Percentiles rank a stretch among this genome's conserved stretches.
phyloP scores from a whole-genome alignment of 1,140 invertebrate species.

The Tachypleus tridentatus region DNA sequence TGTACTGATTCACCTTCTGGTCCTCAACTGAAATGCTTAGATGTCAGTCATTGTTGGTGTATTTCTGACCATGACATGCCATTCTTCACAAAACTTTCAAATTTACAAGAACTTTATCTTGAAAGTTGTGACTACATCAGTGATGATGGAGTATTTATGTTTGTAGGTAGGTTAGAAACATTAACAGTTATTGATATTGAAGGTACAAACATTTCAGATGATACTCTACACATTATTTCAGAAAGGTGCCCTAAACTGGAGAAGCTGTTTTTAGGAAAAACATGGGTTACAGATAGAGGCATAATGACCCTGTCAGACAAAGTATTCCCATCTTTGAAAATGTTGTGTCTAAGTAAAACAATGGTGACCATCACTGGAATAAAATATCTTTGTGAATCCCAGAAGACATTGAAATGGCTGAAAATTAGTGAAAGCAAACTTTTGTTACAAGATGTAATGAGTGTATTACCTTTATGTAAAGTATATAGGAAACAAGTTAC shows the following conservation, averaged over 20 bases:
- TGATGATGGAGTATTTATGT: conserved; percentile 7
- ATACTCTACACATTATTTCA: conserved; percentile 4
- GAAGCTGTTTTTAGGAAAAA: conserved; percentile 15
- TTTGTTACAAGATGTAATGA: too few relatives aligned
- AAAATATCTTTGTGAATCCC: too few relatives aligned
- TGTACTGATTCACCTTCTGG: conserved; percentile 11
- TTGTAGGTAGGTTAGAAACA: conserved; percentile 5
- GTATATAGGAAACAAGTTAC: too few relatives aligned
- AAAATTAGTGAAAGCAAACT: too few relatives aligned
- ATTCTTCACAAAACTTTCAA: conserved; percentile 13
- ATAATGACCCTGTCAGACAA: too few relatives aligned
- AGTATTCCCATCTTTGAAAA: too few relatives aligned
- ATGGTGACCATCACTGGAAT: too few relatives aligned
- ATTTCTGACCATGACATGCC: conserved; percentile 16
- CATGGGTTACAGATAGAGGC: conserved; percentile 1
- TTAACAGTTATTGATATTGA: conserved; percentile 15
- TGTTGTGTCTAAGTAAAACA: too few relatives aligned
- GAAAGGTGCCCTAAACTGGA: conserved; percentile 8
- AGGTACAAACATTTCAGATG: conserved; percentile 5
- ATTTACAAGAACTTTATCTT: conserved; percentile 15
- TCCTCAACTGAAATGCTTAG: conserved; percentile 15
- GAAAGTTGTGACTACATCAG: conserved; percentile 8
- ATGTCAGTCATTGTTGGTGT: conserved; percentile 16
- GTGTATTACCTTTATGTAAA: too few relatives aligned
- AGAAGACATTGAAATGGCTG: too few relatives aligned